These are phyloP conservation scores for Neoaliturus tenellus DNA, from an alignment of 2,888 invertebrate genomes.

Conservation along the genomic window DNA sequence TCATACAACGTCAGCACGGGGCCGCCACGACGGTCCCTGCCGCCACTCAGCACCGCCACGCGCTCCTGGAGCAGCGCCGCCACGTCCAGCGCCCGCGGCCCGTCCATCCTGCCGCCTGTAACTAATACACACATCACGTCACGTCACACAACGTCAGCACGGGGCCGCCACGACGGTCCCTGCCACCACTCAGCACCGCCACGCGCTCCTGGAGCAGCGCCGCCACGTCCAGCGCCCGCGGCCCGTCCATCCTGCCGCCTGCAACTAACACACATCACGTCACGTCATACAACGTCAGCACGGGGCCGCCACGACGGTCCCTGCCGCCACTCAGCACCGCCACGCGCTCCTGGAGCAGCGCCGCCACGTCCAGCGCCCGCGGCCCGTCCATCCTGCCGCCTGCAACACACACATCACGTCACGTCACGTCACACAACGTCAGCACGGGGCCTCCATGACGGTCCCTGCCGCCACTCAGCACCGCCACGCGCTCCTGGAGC, in stretches of 20 bases:
- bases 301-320: conserved; percentile 74
- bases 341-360: conserved; percentile 95
- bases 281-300: neutral
- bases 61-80: conserved; percentile 96
- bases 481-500: conserved; percentile 95
- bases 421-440: conserved; percentile 90
- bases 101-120: conserved; percentile 70
- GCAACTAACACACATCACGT: conserved; percentile 45
- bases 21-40: conserved; percentile 95
- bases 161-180: conserved; percentile 96
- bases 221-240: conserved; percentile 95
- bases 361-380: conserved; percentile 95
- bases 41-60: conserved; percentile 95
- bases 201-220: conserved; percentile 96
- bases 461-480: conserved; percentile 96
- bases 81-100: conserved; percentile 95
- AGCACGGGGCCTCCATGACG: conserved; percentile 95
- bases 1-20: conserved; percentile 89
- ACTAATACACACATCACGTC: neutral
- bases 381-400: conserved; percentile 75
- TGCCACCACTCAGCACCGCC: conserved; percentile 95
- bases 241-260: conserved; percentile 73
- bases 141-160: conserved; percentile 82
- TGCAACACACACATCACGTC: conserved; percentile 19
- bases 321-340: conserved; percentile 94